phyloP scores from a whole-genome alignment of 2,797 vertebrate species.

The Hippoglossus hippoglossus region DNA sequence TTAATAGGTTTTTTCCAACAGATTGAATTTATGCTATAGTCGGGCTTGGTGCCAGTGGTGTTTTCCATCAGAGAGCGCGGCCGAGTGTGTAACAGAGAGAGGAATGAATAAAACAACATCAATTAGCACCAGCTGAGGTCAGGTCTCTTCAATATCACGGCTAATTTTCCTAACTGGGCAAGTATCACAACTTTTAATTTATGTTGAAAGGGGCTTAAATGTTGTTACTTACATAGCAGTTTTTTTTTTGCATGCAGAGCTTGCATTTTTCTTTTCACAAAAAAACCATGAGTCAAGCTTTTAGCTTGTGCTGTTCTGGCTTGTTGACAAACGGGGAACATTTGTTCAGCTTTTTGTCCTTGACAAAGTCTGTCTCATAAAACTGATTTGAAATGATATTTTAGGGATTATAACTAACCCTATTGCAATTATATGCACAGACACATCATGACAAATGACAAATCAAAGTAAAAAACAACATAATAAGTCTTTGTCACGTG shows the following conservation, averaged over 20 bases:
- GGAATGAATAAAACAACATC: conserved; percentile 5
- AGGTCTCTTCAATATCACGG: conserved; percentile 11
- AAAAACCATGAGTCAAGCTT: conserved; percentile 1
- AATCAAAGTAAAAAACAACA: neutral
- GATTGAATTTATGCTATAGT: conserved; percentile 47
- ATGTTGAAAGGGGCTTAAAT: conserved; percentile 12
- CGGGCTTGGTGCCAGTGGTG: conserved; percentile 8
- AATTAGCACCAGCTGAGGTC: conserved; percentile 15
- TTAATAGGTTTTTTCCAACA: conserved; percentile 53
- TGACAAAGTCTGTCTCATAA: conserved; percentile 11
- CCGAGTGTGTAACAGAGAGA: conserved; percentile 1
- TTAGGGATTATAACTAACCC: neutral
- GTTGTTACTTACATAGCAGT: neutral
- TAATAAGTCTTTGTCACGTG: neutral
- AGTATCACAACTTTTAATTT: conserved; percentile 18
- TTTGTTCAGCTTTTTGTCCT: conserved; percentile 20
- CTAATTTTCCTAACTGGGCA: conserved; percentile 23
- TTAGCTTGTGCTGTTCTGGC: conserved; percentile 11
- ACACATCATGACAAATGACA: no score
- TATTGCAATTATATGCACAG: neutral
- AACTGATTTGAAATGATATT: conserved; percentile 21
- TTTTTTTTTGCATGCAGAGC: conserved; percentile 7
- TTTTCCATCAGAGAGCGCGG: conserved; percentile 25
- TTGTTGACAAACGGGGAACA: conserved; percentile 11
- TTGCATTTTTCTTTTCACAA: neutral